phyloP scores from a whole-genome alignment of 2,888 invertebrate species.

The Stegana nigrithorax region DNA sequence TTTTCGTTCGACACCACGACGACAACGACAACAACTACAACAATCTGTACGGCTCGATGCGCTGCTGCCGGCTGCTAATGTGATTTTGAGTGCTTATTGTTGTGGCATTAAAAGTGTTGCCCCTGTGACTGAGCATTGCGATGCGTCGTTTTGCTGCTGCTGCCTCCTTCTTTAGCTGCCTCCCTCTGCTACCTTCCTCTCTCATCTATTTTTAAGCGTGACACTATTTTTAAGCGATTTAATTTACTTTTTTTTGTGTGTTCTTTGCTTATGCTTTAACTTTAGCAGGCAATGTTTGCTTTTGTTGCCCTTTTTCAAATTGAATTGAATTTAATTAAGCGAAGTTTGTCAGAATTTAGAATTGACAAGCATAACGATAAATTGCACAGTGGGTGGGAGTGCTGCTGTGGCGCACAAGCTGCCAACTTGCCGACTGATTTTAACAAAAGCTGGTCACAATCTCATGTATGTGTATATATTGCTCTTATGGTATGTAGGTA shows the following conservation, averaged over 20 bases:
- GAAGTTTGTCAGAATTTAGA: constrained; percentile 9
- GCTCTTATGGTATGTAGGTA: too few relatives aligned
- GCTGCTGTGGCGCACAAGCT: too few relatives aligned
- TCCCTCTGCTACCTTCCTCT: neutral
- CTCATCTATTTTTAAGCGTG: neutral
- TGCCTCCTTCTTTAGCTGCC: too few relatives aligned
- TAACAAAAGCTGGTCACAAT: too few relatives aligned
- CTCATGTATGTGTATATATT: too few relatives aligned
- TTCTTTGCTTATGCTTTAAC: constrained; percentile 10
- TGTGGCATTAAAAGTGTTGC: constrained; percentile 39
- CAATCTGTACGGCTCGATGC: neutral
- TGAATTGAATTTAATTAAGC: constrained; percentile 51
- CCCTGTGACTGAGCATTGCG: neutral
- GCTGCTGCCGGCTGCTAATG: constrained; percentile 36
- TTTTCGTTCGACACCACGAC: constrained; percentile 14
- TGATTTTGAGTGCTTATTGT: constrained; percentile 59
- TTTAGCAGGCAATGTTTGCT: constrained; percentile 20
- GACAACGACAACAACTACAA: too few relatives aligned
- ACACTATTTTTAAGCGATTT: neutral
- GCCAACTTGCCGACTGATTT: too few relatives aligned
- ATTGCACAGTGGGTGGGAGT: neutral
- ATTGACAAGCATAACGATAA: neutral
- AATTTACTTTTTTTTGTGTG: neutral
- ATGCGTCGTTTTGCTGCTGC: neutral
- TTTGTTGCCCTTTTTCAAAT: constrained; percentile 42